Percentiles rank a stretch among this genome's conserved stretches.
Evolutionary conservation across 2,888 invertebrate genomes (phyloP).

Genomic region (Pemphredon lugubris): DNA sequence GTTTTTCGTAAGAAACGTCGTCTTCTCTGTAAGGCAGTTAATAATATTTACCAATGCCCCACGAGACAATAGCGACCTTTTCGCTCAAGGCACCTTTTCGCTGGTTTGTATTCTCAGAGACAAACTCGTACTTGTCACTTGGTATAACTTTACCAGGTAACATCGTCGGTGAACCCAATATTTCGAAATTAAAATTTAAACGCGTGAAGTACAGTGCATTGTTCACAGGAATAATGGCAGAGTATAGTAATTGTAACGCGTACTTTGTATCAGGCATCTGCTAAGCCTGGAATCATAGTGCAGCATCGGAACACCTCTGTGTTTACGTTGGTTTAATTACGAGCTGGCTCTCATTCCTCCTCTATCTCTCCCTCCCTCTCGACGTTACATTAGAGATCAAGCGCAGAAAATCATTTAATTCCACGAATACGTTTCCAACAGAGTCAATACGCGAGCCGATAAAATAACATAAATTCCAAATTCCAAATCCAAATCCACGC

Average conservation of each 20-base stretch:
- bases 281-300: conserved; percentile 34
- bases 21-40: no score
- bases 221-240: background rate
- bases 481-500: no score
- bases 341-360: conserved; percentile 8
- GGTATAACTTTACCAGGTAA: no score
- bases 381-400: no score
- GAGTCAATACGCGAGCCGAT: conserved; percentile 2
- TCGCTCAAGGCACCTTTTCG: no score
- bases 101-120: no score
- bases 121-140: no score
- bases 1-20: no score
- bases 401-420: conserved; percentile 24
- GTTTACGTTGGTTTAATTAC: conserved; percentile 41
- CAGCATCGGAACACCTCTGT: conserved; percentile 30
- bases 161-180: no score
- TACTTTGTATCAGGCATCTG: conserved; percentile 12
- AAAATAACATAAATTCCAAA: conserved; percentile 4
- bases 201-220: background rate
- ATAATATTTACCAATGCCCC: no score
- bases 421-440: conserved; percentile 9
- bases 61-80: no score
- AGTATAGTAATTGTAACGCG: conserved; percentile 26
- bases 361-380: background rate
- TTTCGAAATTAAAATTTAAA: background rate